These are phyloP conservation scores for Anoncus sp. DNA, from an alignment of 2,888 invertebrate genomes.

Conservation along the genomic window DNA sequence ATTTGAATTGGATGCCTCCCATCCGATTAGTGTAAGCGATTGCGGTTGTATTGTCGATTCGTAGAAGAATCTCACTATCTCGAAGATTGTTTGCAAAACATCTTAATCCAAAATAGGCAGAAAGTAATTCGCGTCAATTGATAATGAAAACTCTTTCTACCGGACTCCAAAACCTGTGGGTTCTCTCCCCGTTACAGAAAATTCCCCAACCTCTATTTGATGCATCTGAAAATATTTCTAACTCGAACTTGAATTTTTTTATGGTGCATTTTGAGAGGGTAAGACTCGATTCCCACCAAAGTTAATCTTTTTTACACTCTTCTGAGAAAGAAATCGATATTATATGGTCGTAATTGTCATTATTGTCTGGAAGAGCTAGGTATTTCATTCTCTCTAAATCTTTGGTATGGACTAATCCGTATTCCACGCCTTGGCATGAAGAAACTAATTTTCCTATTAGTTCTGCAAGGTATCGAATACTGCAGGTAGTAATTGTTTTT, in stretches of 20 bases:
- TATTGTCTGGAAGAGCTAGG: background rate
- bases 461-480: background rate
- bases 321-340: background rate
- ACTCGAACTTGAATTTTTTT: background rate
- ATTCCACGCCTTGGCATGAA: background rate
- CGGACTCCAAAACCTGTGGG: slow-evolving; percentile 50
- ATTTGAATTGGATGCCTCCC: slow-evolving; percentile 28
- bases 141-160: slow-evolving; percentile 18
- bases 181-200: slow-evolving; percentile 6
- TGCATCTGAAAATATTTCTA: background rate
- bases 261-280: background rate
- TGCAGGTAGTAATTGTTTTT: background rate
- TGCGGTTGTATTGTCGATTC: slow-evolving; percentile 51
- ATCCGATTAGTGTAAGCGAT: slow-evolving; percentile 36
- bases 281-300: background rate
- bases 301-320: background rate
- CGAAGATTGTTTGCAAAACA: slow-evolving; percentile 32
- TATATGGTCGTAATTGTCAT: background rate
- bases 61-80: slow-evolving; percentile 34
- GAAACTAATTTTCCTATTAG: background rate
- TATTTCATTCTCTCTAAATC: background rate
- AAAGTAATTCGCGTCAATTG: slow-evolving; percentile 28
- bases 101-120: slow-evolving; percentile 30
- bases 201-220: background rate
- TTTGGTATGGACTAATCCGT: background rate